Evolutionary conservation across 2,888 invertebrate genomes (phyloP), one percentile per base, ranked within the genome.

Genomic region (Microplitis manilae): DNA sequence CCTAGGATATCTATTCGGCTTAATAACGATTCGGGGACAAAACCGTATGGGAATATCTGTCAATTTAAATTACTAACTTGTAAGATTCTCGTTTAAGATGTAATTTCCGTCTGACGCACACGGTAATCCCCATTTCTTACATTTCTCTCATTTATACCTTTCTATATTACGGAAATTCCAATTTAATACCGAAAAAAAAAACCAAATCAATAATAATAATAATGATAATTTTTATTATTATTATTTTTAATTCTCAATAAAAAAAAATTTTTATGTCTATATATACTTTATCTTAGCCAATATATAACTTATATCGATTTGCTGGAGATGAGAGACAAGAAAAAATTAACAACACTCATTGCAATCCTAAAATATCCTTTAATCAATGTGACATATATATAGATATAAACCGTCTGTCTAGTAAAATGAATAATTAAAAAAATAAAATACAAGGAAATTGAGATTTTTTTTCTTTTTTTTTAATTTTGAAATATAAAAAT

Each of bases 101-200:
- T 38, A 61, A 71, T 59, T 61, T 71, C 61, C 61, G 17, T 71
- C 39, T 38, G 30, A 30, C 30, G 30, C 30, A 30, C 30, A 30
- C 2, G 30, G 30, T 30, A 30, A 30, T 30, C 30, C 30, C 30
- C 30, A 30, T 30, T 30, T 30, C 30, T 30, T 30, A 30, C n/a
- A 39, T 71, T 61, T 61, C 4, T 41, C 68, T 68, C 67, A 67
- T 17, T 17, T 17, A 68, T 41, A 8, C 7, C 7, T 15, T 64
- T 30, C 30, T 30, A 30, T 30, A 30, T 30, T 4, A 30, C 30
- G 30, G 30, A 30, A 30, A 30, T 30, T 30, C 30, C 30, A 30
- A 30, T 30, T 30, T 30, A 30, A 30, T 30, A 30, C 30, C 30
- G 2, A 30, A 30, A 30, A 30, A 30, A 30, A 30, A 30, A 30